A percentile compares a stretch with the other conserved stretches of the same genome.
These are phyloP conservation scores for Magallana ariakensis DNA, from an alignment of 1,140 invertebrate species.

Conservation along the genomic window DNA sequence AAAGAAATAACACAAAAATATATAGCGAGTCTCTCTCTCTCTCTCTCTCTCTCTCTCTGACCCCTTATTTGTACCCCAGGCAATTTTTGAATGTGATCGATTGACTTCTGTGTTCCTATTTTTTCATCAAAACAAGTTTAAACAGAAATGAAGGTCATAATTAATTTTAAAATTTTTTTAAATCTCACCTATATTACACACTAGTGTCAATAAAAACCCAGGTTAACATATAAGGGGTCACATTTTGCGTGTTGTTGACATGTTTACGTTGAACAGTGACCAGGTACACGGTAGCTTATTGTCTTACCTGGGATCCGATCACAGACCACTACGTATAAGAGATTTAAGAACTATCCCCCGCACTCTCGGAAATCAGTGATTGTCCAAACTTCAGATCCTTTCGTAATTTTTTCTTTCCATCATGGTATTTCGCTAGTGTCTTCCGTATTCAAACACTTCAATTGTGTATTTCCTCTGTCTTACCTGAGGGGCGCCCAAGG, in stretches of 20 bases:
- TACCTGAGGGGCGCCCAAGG: slow-evolving; percentile 13
- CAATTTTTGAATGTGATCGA: no score
- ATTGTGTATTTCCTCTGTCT: slow-evolving; percentile 36
- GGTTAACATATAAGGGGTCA: no score
- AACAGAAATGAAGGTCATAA: no score
- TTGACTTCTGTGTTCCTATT: no score
- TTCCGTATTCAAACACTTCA: slow-evolving; percentile 15
- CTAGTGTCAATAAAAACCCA: no score
- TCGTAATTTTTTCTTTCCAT: background rate
- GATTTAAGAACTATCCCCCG: background rate
- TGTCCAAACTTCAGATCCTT: no score
- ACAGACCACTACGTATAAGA: background rate
- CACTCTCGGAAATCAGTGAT: no score
- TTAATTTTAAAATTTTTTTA: no score
- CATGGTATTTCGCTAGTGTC: background rate
- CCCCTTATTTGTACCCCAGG: no score
- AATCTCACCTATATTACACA: no score
- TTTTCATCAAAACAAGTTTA: no score
- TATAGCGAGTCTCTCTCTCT: background rate
- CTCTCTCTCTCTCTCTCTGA: slow-evolving; percentile 1
- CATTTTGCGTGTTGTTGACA: background rate
- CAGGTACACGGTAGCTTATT: slow-evolving; percentile 5
- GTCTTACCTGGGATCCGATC: background rate
- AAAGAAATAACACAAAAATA: background rate
- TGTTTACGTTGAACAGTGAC: background rate